Evolutionary conservation across 2,797 vertebrate species (phyloP).

Genomic region (Alcedo atthis): DNA sequence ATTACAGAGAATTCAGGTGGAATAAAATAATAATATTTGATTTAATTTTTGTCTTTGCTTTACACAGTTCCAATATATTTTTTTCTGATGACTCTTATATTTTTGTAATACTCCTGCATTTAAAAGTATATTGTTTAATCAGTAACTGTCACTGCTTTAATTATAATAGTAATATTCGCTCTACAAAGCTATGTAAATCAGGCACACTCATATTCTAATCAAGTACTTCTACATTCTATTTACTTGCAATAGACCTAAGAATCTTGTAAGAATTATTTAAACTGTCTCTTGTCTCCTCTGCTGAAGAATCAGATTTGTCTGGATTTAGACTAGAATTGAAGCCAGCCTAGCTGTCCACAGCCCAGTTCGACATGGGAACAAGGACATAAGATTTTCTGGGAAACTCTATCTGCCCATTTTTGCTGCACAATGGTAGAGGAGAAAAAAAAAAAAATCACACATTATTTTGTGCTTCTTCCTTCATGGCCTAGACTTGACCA

Average conservation of each 20-base stretch:
- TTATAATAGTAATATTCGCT: background rate
- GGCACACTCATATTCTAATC: background rate
- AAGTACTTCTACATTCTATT: background rate
- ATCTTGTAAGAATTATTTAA: background rate
- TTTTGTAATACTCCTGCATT: background rate
- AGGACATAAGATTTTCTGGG: background rate
- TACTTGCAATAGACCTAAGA: background rate
- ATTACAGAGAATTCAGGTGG: background rate
- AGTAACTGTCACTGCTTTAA: background rate
- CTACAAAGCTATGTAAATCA: background rate
- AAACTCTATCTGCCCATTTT: background rate
- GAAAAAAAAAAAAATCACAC: background rate
- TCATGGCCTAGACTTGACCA: background rate
- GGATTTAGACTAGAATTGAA: background rate
- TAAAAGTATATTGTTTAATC: background rate
- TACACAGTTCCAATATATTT: background rate
- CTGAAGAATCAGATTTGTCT: background rate
- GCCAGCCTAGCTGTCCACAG: background rate
- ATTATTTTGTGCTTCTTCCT: background rate
- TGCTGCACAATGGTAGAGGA: background rate
- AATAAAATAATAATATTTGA: background rate
- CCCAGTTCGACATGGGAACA: background rate
- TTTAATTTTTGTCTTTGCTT: background rate
- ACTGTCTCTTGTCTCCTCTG: background rate
- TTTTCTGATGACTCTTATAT: background rate